Percentiles rank a stretch among this genome's conserved stretches.
phyloP scores from a whole-genome alignment of 2,888 invertebrate genomes.

The Lasioglossum villosulum region DNA sequence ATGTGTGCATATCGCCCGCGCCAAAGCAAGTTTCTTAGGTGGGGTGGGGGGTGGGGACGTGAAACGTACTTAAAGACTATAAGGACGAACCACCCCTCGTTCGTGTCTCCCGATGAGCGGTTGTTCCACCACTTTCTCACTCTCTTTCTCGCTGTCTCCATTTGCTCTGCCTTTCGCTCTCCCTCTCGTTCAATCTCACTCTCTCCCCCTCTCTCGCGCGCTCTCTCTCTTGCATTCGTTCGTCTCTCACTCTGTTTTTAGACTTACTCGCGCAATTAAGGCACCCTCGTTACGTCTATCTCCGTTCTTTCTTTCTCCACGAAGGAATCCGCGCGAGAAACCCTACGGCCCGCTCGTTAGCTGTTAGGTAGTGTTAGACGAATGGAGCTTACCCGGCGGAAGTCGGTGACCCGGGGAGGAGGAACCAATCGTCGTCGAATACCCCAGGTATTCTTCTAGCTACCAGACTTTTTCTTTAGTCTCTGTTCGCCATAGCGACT shows the following conservation, averaged over 20 bases:
- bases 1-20: constrained; percentile 80
- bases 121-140: constrained; percentile 57
- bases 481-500: background rate
- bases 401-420: constrained; percentile 44
- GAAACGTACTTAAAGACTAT: constrained; percentile 73
- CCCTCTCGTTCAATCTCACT: constrained; percentile 24
- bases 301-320: constrained; percentile 55
- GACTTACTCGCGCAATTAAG: constrained; percentile 67
- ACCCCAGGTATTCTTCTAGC: background rate
- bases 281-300: constrained; percentile 65
- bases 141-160: constrained; percentile 13
- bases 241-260: constrained; percentile 33
- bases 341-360: constrained; percentile 45
- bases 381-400: constrained; percentile 37
- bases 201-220: constrained; percentile 26
- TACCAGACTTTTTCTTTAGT: background rate
- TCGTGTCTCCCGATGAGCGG: constrained; percentile 67
- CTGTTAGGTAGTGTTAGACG: constrained; percentile 58
- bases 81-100: constrained; percentile 71
- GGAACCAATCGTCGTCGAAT: constrained; percentile 40
- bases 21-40: constrained; percentile 80
- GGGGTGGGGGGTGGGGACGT: constrained; percentile 65
- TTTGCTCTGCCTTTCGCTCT: constrained; percentile 18
- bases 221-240: background rate
- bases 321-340: constrained; percentile 48